phyloP scores from a whole-genome alignment of 2,888 invertebrate genomes.

The Aelia acuminata region DNA sequence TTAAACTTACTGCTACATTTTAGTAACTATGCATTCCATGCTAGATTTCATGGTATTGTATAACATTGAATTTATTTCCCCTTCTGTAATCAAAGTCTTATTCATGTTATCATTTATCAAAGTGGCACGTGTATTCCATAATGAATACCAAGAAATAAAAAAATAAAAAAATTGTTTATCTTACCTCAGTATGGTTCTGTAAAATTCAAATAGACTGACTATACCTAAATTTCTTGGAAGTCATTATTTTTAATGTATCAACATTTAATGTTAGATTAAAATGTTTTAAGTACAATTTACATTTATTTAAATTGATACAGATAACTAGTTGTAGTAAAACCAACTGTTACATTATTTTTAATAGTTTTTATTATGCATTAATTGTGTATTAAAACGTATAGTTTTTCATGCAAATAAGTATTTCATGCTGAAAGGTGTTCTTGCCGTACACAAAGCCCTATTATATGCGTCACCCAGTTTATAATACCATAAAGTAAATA shows the following conservation, averaged over 20 bases:
- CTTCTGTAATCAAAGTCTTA: conserved; percentile 30
- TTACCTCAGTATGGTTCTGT: neutral
- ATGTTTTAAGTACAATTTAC: neutral
- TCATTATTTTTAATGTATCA: neutral
- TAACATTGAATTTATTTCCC: conserved; percentile 7
- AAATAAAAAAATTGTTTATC: neutral
- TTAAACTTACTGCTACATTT: conserved; percentile 43
- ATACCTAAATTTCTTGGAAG: neutral
- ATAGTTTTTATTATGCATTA: neutral
- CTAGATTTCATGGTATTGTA: conserved; percentile 49
- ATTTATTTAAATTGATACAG: neutral
- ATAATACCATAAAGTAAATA: conserved; percentile 59
- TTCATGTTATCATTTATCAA: conserved; percentile 5
- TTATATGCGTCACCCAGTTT: conserved; percentile 42
- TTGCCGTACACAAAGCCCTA: conserved; percentile 43
- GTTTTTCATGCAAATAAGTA: conserved; percentile 4
- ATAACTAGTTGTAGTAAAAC: neutral
- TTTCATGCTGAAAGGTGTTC: conserved; percentile 22
- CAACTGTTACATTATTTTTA: neutral
- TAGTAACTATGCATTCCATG: neutral
- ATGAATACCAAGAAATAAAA: neutral
- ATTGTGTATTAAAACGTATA: neutral
- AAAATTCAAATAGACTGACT: neutral
- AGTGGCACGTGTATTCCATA: neutral
- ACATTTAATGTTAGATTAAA: neutral